These are phyloP conservation scores for Ptychochromis oligacanthus DNA, from an alignment of 2,113 vertebrate species.

Conservation along the genomic window DNA sequence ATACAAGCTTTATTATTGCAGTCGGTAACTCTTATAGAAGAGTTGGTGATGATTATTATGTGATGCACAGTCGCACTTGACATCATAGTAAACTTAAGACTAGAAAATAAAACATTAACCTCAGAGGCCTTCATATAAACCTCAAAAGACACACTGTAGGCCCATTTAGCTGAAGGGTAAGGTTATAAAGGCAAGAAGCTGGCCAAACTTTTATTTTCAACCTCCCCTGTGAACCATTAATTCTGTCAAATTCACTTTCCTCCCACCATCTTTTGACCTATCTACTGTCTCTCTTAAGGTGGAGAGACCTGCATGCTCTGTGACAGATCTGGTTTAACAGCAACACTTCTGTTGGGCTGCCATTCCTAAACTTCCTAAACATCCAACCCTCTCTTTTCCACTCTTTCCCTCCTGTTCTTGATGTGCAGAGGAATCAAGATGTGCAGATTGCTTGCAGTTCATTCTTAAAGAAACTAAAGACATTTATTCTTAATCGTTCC, in stretches of 20 bases:
- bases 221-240: conserved; percentile 50
- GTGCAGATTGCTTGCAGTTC: conserved; percentile 62
- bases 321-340: conserved; percentile 31
- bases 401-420: conserved; percentile 26
- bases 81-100: conserved; percentile 20
- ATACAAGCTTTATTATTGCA: conserved; percentile 13
- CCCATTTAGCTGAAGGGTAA: conserved; percentile 47
- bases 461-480: conserved; percentile 62
- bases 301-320: conserved; percentile 34
- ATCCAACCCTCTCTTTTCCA: background rate
- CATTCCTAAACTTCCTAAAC: conserved; percentile 22
- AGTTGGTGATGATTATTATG: conserved; percentile 38
- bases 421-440: conserved; percentile 56
- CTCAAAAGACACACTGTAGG: conserved; percentile 36
- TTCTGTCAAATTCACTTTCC: conserved; percentile 50
- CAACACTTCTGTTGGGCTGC: conserved; percentile 29
- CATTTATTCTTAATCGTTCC: conserved; percentile 70
- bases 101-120: conserved; percentile 47
- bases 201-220: conserved; percentile 48
- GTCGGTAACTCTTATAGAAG: conserved; percentile 11
- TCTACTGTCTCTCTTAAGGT: conserved; percentile 26
- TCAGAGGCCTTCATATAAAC: conserved; percentile 36
- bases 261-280: conserved; percentile 46
- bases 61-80: conserved; percentile 23
- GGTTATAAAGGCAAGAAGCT: conserved; percentile 49